Evolutionary conservation across 1,140 invertebrate species (phyloP), one percentile per base, ranked within the genome.

Genomic region (Chelonus insularis): DNA sequence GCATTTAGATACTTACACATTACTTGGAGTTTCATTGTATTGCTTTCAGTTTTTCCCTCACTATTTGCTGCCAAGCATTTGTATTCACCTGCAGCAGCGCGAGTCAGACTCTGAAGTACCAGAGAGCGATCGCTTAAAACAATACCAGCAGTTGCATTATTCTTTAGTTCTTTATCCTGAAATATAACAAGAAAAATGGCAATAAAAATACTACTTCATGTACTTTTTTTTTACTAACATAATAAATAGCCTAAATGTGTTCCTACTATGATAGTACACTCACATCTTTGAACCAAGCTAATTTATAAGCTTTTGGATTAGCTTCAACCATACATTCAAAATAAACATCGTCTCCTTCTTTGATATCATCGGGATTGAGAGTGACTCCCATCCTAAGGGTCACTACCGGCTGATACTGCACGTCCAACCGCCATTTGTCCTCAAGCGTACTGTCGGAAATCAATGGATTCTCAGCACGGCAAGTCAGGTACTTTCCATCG

Each of bases 271-370:
- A n/a, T n/a, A n/a, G n/a, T n/a, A n/a, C n/a, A 85, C 89, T 91
- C 84, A 93, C 92, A 68, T 91, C 89, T 75, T 93, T 91, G 79
- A 88, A 93, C 91, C 91, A 94, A 54, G 89, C 86, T 51, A 93
- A 85, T 70, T 91, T 88, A 73, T 91, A 89, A 9, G 87, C 86
- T 71, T 89, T 90, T 0, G 92, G 92, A 83, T 93, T 93, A 9
- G 91, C 88, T 69, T 86, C 84, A 41, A 93, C 90, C 52, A 86
- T 86, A 76, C 91, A 91, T 69, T 91, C 89, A 72, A 92, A 91
- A 72, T 91, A 91, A 48, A 91, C 89, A 73, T 91, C 90, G 72
- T 92, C 91, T 4, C 91, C 91, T 80, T 93, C 91, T 77, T 92
- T 92, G 72, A 93, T 92, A 73, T 90, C 88, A 62, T 91, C 86